A percentile compares a stretch with the other conserved stretches of the same genome.
Evolutionary conservation across 2,888 invertebrate species (phyloP).

Genomic region (Amiota minor): DNA sequence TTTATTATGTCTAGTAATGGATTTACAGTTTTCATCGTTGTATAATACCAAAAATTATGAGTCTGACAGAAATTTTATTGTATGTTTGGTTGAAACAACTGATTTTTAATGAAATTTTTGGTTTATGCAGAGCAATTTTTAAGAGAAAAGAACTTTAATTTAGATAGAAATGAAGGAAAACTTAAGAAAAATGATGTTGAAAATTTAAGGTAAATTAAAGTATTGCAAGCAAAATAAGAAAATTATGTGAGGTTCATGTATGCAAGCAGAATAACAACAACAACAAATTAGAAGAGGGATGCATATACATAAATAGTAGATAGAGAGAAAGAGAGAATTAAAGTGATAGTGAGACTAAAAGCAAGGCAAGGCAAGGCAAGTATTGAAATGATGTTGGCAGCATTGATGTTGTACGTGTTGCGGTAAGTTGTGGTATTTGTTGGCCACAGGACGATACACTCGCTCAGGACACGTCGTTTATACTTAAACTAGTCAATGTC

Average conservation of each 20-base stretch:
- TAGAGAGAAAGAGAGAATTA: background rate
- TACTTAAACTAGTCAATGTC: background rate
- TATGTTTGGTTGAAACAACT: background rate
- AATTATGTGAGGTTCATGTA: too few relatives aligned
- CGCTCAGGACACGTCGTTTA: background rate
- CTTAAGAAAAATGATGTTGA: too few relatives aligned
- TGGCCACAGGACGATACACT: conserved; percentile 41
- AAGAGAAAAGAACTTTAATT: too few relatives aligned
- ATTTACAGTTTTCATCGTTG: conserved; percentile 52
- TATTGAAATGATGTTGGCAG: background rate
- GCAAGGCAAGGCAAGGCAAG: background rate
- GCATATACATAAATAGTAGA: conserved; percentile 24
- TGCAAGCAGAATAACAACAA: too few relatives aligned
- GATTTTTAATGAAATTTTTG: too few relatives aligned
- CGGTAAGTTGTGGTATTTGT: conserved; percentile 45
- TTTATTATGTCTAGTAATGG: conserved; percentile 63
- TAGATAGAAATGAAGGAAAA: too few relatives aligned
- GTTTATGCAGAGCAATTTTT: too few relatives aligned
- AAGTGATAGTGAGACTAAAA: conserved; percentile 6
- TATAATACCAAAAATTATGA: too few relatives aligned
- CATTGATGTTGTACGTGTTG: conserved; percentile 29
- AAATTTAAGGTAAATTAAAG: too few relatives aligned
- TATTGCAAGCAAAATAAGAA: too few relatives aligned
- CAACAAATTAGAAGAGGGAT: background rate
- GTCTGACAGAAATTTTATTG: conserved; percentile 19